Base-by-base conservation (phyloP, 2,888 invertebrate genomes). In the Camponotus fellah region DNA sequence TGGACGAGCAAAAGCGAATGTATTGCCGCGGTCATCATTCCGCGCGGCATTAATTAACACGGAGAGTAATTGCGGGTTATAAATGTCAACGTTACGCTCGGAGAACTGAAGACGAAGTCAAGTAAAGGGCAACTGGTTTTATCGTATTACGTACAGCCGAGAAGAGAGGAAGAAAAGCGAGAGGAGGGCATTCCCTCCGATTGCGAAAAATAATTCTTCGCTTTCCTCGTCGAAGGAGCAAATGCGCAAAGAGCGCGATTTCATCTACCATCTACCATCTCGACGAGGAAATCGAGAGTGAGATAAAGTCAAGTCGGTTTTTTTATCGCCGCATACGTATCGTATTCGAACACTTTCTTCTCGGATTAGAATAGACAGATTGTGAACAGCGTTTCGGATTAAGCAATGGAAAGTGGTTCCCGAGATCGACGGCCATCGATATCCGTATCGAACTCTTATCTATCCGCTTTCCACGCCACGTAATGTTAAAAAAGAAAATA, bases 51-150 rank as follows among this genome's bases (percentile, higher is more conserved):
- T 82, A 72, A 89, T 80, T 74, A 83, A 58, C 65, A 53, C 8
- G 37, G 34, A 34, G 9, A 9, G 37, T 77, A 89, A 85, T 87
- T 83, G 71, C 69, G n/a, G n/a, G 79, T 69, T 77, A 76, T 69
- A 89, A 89, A 89, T 88, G 85, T 43, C 88, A 77, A 8, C 49
- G 46, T 74, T 69, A 60, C 74, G n/a, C 53, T 66, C 64, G 58
- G 71, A 40, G 62, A 76, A 46, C 32, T 46, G 62, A 83, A 58
- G 83, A 84, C 12, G 83, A 79, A 66, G 21, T 32, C 26, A 43
- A 49, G 88, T 86, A 89, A 89, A 89, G 89, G 89, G 89, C 89
- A 89, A 86, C 87, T 60, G 76, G 87, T 84, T 86, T 80, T 68
- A 66, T 82, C 81, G 56, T 21, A 26, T 32, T 66, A 26, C 34